A percentile compares a stretch with the other conserved stretches of the same genome.
phyloP scores from a whole-genome alignment of 2,113 vertebrate genomes.

The Phaethornis superciliosus region DNA sequence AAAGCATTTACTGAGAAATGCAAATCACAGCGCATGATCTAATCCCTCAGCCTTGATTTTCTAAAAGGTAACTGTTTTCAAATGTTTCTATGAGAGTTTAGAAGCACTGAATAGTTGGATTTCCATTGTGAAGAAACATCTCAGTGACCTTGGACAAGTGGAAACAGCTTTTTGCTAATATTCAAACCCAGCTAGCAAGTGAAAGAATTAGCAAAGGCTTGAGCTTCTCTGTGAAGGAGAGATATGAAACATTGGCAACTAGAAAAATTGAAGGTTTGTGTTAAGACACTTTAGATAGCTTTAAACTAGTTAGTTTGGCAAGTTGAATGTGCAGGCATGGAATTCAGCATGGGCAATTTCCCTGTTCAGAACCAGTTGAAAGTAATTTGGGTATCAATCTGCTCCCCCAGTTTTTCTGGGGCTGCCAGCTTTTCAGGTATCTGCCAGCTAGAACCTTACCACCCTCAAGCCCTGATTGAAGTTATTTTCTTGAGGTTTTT shows the following conservation, averaged over 20 bases:
- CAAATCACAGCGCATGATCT: not conserved
- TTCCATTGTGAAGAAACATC: not conserved
- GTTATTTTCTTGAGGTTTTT: not conserved
- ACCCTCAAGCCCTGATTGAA: not conserved
- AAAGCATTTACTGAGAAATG: not conserved
- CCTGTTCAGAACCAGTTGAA: not conserved
- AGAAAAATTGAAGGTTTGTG: not conserved
- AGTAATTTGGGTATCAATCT: not conserved
- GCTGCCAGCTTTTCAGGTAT: no score
- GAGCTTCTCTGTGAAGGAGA: not conserved
- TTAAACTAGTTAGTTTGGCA: not conserved
- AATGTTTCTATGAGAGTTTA: not conserved
- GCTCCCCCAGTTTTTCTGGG: not conserved
- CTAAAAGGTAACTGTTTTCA: not conserved
- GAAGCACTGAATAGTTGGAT: not conserved
- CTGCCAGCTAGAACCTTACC: not conserved
- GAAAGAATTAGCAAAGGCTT: conserved; percentile 4
- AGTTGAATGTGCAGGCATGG: not conserved
- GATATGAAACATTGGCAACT: not conserved
- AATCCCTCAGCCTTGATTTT: not conserved
- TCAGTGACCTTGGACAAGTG: not conserved
- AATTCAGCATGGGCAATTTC: not conserved
- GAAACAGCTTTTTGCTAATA: conserved; percentile 23
- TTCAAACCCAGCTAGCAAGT: not conserved
- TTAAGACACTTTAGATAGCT: not conserved